phyloP scores from a whole-genome alignment of 2,888 invertebrate genomes.

The Cephus nigrinus region DNA sequence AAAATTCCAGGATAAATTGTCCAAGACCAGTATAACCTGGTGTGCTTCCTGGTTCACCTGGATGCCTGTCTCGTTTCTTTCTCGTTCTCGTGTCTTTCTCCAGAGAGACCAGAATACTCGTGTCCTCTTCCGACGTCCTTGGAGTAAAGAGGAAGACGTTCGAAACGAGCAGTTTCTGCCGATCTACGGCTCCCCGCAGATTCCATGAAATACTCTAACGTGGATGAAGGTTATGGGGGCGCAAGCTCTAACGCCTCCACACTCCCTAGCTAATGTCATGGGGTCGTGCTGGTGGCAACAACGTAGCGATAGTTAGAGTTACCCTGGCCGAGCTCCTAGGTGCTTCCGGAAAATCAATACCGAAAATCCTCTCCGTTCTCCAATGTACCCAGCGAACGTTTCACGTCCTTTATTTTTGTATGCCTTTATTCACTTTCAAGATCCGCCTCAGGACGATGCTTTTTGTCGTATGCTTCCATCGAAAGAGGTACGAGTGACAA shows the following conservation, averaged over 20 bases:
- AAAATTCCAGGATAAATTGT: neutral
- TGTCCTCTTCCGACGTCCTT: neutral
- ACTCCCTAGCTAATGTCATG: neutral
- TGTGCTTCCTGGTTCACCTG: neutral
- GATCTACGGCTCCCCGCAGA: neutral
- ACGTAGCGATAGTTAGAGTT: slow-evolving; percentile 1
- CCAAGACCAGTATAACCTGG: neutral
- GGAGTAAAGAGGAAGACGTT: neutral
- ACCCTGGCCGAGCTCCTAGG: neutral
- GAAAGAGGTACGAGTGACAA: neutral
- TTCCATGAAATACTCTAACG: neutral
- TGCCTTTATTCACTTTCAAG: neutral
- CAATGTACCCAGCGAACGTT: neutral
- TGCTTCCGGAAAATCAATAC: slow-evolving; percentile 3
- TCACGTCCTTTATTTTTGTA: neutral
- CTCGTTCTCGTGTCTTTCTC: neutral
- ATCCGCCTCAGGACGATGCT: neutral
- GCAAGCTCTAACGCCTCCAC: neutral
- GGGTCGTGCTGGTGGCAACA: neutral
- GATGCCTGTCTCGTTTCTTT: neutral
- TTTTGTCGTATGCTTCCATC: neutral
- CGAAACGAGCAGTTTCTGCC: neutral
- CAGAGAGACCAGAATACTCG: neutral
- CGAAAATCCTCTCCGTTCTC: neutral
- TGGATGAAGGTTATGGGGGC: neutral